Conservation (phyloP, 2,888 invertebrate species). For the Drosophila koepferae region DNA sequence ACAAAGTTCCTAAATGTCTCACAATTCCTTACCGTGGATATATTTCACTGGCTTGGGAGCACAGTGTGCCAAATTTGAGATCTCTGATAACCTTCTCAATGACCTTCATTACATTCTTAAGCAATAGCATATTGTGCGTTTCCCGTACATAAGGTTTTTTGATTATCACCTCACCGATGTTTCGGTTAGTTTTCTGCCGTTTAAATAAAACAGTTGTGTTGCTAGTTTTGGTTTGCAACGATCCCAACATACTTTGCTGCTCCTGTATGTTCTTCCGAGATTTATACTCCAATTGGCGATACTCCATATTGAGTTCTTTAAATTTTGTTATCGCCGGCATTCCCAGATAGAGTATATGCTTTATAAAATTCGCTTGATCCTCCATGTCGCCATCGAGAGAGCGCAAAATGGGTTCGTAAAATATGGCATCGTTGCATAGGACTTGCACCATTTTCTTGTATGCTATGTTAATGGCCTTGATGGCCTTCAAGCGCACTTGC, state of each 20-base stretch:
- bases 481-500: slow-evolving; percentile 80
- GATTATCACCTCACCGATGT: slow-evolving; percentile 17
- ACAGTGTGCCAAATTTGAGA: slow-evolving; percentile 80
- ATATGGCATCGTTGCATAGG: slow-evolving; percentile 80
- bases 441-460: slow-evolving; percentile 82
- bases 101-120: slow-evolving; percentile 72
- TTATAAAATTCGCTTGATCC: slow-evolving; percentile 82
- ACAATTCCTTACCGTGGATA: slow-evolving; percentile 78
- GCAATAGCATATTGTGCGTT: slow-evolving; percentile 80
- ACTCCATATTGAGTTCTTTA: slow-evolving; percentile 73
- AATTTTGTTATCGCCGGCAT: slow-evolving; percentile 80
- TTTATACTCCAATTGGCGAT: slow-evolving; percentile 72
- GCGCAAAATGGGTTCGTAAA: slow-evolving; percentile 83
- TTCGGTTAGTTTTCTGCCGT: slow-evolving; percentile 11
- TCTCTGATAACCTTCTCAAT: slow-evolving; percentile 80
- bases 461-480: slow-evolving; percentile 79
- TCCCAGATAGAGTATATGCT: slow-evolving; percentile 82
- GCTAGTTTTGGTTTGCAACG: not conserved
- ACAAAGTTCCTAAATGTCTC: too few species aligned
- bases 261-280: slow-evolving; percentile 64
- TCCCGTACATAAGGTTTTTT: slow-evolving; percentile 81
- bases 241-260: slow-evolving; percentile 2
- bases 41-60: slow-evolving; percentile 80
- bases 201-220: not conserved
- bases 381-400: slow-evolving; percentile 82